Evolutionary conservation across 2,888 invertebrate genomes (phyloP).

Genomic region (Sphaerophoria taeniata): DNA sequence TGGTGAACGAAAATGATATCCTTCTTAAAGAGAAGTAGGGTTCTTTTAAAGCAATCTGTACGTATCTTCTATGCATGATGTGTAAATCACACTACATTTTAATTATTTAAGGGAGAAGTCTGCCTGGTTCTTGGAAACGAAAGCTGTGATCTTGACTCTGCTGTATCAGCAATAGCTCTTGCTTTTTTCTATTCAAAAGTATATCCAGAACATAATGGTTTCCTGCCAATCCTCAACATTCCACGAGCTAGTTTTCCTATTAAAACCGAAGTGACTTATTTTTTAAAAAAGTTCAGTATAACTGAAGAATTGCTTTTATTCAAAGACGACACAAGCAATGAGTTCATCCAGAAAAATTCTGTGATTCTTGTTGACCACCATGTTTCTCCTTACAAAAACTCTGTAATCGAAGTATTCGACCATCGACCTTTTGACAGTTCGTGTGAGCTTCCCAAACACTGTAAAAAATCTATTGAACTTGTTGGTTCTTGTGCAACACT

Average conservation of each 20-base stretch:
- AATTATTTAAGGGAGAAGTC: slow-evolving; percentile 73
- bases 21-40: slow-evolving; percentile 77
- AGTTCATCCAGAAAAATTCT: slow-evolving; percentile 77
- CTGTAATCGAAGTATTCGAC: slow-evolving; percentile 88
- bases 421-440: slow-evolving; percentile 88
- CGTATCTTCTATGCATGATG: neutral
- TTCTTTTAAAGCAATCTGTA: slow-evolving; percentile 75
- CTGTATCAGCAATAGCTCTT: slow-evolving; percentile 84
- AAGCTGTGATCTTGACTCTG: slow-evolving; percentile 95
- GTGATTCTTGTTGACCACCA: slow-evolving; percentile 93
- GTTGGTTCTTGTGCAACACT: slow-evolving; percentile 93
- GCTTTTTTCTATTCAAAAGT: slow-evolving; percentile 78
- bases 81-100: neutral
- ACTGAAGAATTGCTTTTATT: slow-evolving; percentile 86
- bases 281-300: slow-evolving; percentile 86
- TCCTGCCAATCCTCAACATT: slow-evolving; percentile 90
- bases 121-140: slow-evolving; percentile 91
- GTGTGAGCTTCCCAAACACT: slow-evolving; percentile 79
- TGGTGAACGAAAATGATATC: slow-evolving; percentile 76
- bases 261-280: slow-evolving; percentile 90
- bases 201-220: slow-evolving; percentile 64
- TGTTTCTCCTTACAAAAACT: slow-evolving; percentile 83
- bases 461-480: slow-evolving; percentile 77
- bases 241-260: slow-evolving; percentile 86
- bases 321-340: slow-evolving; percentile 83